Evolutionary conservation across 2,797 vertebrate genomes (phyloP).

Genomic region (Chloroceryle amazona): DNA sequence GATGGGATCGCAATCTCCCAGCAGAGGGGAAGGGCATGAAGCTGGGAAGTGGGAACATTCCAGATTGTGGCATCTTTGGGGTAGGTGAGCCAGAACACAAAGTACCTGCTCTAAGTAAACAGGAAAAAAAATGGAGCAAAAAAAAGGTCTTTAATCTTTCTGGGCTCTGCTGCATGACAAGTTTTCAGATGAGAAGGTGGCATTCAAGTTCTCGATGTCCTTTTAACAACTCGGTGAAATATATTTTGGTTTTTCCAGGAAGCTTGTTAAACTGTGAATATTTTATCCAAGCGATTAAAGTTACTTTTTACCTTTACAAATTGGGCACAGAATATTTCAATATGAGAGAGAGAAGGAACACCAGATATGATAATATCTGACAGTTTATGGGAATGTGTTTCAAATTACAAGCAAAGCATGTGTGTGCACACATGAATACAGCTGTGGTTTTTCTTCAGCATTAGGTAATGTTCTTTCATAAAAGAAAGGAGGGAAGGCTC

Average conservation of each 20-base stretch:
- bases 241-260: slow-evolving; percentile 21
- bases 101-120: background rate
- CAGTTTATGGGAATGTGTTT: slow-evolving; percentile 54
- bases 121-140: background rate
- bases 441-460: slow-evolving; percentile 52
- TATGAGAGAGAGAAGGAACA: background rate
- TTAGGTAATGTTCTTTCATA: slow-evolving; percentile 48
- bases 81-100: background rate
- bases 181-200: background rate
- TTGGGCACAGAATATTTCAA: slow-evolving; percentile 18
- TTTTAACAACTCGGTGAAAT: background rate
- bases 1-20: background rate
- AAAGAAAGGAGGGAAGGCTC: slow-evolving; percentile 50
- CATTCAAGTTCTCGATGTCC: background rate
- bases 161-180: background rate
- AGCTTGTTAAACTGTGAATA: slow-evolving; percentile 22
- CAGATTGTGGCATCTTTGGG: background rate
- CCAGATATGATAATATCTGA: slow-evolving; percentile 28
- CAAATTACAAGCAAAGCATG: slow-evolving; percentile 54
- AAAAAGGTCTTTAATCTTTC: background rate
- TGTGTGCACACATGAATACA: slow-evolving; percentile 34
- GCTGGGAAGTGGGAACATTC: background rate
- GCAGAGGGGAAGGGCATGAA: background rate
- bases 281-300: background rate
- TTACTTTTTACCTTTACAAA: slow-evolving; percentile 17